Evolutionary conservation across 1,140 invertebrate species (phyloP).

Genomic region (Zaprionus inermis): DNA sequence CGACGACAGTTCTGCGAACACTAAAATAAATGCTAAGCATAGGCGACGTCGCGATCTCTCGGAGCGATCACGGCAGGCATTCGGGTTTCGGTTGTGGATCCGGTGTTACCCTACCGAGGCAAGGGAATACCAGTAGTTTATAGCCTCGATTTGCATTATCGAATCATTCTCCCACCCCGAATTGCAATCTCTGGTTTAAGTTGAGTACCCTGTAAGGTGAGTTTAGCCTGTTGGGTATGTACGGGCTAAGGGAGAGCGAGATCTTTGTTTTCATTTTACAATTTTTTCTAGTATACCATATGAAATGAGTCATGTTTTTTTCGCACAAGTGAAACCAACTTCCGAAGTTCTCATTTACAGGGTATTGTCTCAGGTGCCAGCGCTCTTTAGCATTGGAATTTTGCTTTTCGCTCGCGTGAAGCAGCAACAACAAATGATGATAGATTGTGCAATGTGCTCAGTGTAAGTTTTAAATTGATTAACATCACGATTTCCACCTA

Average conservation of each 20-base stretch:
- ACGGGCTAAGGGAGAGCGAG: too few species aligned
- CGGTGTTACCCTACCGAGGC: not conserved
- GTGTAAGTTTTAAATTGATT: constrained; percentile 19
- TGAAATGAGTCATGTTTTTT: too few species aligned
- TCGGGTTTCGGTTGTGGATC: not conserved
- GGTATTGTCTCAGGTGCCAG: not conserved
- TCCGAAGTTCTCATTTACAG: not conserved
- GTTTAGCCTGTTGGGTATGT: not conserved
- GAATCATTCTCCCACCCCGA: not conserved
- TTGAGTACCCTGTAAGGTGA: not conserved
- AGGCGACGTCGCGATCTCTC: not conserved
- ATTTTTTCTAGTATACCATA: too few species aligned
- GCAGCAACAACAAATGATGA: constrained; percentile 21
- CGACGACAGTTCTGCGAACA: constrained; percentile 27
- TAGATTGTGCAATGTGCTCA: constrained; percentile 26
- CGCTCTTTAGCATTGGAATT: not conserved
- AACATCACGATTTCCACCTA: constrained; percentile 35
- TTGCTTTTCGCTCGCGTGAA: not conserved
- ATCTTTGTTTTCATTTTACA: too few species aligned
- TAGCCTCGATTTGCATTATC: constrained; percentile 25
- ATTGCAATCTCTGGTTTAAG: not conserved
- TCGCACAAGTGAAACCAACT: not conserved
- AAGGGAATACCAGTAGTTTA: not conserved
- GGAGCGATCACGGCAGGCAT: not conserved
- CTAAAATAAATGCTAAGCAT: constrained; percentile 19